Conservation (phyloP, 1,140 invertebrate genomes). For the Meloidogyne exigua region DNA sequence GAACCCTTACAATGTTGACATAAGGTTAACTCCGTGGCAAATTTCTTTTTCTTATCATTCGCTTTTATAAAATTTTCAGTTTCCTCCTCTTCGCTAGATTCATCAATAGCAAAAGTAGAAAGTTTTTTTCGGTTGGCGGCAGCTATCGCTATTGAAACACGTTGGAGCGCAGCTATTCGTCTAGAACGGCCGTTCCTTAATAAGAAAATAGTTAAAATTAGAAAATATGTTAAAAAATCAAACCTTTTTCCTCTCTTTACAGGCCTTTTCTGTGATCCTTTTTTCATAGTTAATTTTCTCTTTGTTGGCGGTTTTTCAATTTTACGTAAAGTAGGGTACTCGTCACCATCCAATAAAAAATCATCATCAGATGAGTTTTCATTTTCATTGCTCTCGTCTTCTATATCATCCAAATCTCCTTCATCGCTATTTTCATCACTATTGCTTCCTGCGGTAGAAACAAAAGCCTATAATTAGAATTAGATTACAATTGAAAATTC, state of each 20-base stretch:
- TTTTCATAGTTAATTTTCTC: slow-evolving; percentile 10
- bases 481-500: not conserved
- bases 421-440: slow-evolving; percentile 27
- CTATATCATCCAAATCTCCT: slow-evolving; percentile 36
- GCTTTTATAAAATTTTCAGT: slow-evolving; percentile 29
- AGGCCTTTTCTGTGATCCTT: slow-evolving; percentile 2
- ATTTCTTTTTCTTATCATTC: slow-evolving; percentile 50
- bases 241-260: not conserved
- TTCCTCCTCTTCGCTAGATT: slow-evolving; percentile 50
- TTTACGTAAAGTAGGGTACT: slow-evolving; percentile 10
- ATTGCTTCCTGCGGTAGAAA: slow-evolving; percentile 22
- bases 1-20: slow-evolving; percentile 52
- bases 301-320: slow-evolving; percentile 14
- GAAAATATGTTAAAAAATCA: not conserved
- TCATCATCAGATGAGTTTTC: slow-evolving; percentile 43
- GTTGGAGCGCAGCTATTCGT: not conserved
- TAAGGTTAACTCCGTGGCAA: slow-evolving; percentile 52
- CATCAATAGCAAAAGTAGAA: not conserved
- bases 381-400: slow-evolving; percentile 54
- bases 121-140: slow-evolving; percentile 15
- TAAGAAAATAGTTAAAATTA: not conserved
- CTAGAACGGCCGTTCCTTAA: not conserved
- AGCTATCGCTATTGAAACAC: not conserved
- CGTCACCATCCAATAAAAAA: slow-evolving; percentile 25
- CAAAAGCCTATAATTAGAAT: slow-evolving; percentile 5